Percentiles rank a stretch among this genome's conserved stretches.
phyloP scores from a whole-genome alignment of 2,797 vertebrate species.

The Hippoglossus hippoglossus region DNA sequence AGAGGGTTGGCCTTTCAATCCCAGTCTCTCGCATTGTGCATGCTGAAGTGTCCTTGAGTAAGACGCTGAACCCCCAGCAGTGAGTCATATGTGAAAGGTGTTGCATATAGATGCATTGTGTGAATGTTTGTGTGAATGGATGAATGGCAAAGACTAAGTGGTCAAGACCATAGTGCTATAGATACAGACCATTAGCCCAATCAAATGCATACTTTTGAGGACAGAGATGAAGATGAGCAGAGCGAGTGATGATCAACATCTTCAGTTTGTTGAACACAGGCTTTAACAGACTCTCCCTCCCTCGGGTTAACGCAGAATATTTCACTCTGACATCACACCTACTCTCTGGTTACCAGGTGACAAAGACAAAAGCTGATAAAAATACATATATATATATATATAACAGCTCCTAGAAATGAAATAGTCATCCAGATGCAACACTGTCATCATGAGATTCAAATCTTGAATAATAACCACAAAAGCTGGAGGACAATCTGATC shows the following conservation, averaged over 20 bases:
- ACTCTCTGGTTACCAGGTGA: conserved; percentile 29
- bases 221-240: too few relatives aligned
- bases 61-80: too few relatives aligned
- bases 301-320: conserved; percentile 8
- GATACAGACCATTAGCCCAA: too few relatives aligned
- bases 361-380: conserved; percentile 34
- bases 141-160: too few relatives aligned
- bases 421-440: neutral
- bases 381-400: neutral
- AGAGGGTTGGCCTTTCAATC: too few relatives aligned
- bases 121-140: too few relatives aligned
- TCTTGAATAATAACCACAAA: conserved; percentile 1
- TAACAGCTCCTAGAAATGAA: neutral
- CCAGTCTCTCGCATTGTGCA: too few relatives aligned
- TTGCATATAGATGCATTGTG: too few relatives aligned
- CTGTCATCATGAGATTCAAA: neutral
- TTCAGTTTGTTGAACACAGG: neutral
- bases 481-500: neutral
- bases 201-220: too few relatives aligned
- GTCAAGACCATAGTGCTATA: too few relatives aligned
- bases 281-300: conserved; percentile 6
- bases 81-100: too few relatives aligned
- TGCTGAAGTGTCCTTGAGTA: too few relatives aligned
- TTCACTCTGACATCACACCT: conserved; percentile 48
- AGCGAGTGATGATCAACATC: conserved; percentile 30